Conservation (phyloP, 2,888 invertebrate species). For the Agriopis aurantiaria region DNA sequence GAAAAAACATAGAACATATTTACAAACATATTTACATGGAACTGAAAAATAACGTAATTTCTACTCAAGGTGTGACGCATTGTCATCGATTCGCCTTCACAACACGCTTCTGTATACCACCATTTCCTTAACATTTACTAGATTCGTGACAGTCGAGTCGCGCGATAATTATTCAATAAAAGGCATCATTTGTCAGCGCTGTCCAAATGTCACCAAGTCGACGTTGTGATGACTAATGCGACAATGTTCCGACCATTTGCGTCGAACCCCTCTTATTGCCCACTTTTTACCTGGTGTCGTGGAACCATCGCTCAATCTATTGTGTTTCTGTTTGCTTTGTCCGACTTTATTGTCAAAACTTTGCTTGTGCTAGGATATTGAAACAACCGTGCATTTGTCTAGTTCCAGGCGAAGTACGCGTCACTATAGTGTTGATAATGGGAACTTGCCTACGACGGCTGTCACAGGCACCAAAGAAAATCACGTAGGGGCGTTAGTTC, state of each 20-base stretch:
- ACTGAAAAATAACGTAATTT: slow-evolving; percentile 2
- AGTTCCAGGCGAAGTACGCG: background rate
- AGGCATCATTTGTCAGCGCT: slow-evolving; percentile 79
- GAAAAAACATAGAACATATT: too few relatives aligned
- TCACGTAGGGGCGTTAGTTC: too few relatives aligned
- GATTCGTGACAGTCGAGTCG: slow-evolving; percentile 61
- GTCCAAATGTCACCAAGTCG: slow-evolving; percentile 81
- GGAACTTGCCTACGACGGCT: background rate
- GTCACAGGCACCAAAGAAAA: background rate
- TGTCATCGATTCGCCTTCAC: slow-evolving; percentile 38
- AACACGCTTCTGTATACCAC: slow-evolving; percentile 46
- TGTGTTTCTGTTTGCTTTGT: slow-evolving; percentile 67
- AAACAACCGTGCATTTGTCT: slow-evolving; percentile 31
- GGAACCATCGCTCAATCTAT: slow-evolving; percentile 77
- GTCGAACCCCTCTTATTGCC: slow-evolving; percentile 74
- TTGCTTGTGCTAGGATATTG: slow-evolving; percentile 57
- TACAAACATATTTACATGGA: background rate
- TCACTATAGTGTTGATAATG: background rate
- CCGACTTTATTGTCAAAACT: slow-evolving; percentile 61
- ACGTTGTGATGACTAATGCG: slow-evolving; percentile 81
- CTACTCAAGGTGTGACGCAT: slow-evolving; percentile 32
- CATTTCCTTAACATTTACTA: slow-evolving; percentile 63
- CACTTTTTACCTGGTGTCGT: slow-evolving; percentile 79
- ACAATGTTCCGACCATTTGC: slow-evolving; percentile 76
- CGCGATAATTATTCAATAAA: slow-evolving; percentile 83